Base-by-base conservation (phyloP, 35 echinoderm and acorn worm species). In the Acanthaster planci region DNA sequence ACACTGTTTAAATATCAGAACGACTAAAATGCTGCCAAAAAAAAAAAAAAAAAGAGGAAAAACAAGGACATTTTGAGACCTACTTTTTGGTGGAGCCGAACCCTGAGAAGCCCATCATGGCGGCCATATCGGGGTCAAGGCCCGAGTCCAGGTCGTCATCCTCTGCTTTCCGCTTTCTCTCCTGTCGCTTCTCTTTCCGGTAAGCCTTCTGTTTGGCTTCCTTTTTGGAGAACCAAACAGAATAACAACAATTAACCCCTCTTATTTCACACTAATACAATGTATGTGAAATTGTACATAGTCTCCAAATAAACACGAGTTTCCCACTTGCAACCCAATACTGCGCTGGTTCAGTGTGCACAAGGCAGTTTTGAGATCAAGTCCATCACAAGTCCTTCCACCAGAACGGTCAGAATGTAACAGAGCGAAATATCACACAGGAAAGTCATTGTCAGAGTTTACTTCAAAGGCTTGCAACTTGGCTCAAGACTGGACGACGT, bases 71-170 rank as follows among this genome's bases (percentile, higher is more conserved):
- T 47, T 12, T 47, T 12, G n/a, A 6, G 42, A n/a, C 82, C 81
- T 86, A 92, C 89, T 88, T 95, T 85, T 99, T 99, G 29, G 76
- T 91, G n/a, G 79, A 67, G 19, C 96, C 96, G 89, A 97, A 99
- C 51, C 96, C 96, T 78, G 96, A 89, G 84, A 99, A 99, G 1
- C 96, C 96, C 96, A 94, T 99, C 96, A 99, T 94, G 42, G 96
- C 85, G 51, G 92, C 92, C 92, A 99, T 94, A 15, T 99, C 92
- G 38, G 96, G 92, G 82, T 94, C 87, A 58, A 92, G 77, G 16
- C 78, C 82, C 36, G 90, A 85, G 29, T 50, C 72, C 85, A 79
- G 76, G 19, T 79, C 40, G 44, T 95, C 93, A 89, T 97, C 95
- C n/a, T 93, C 89, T 9, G 91, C 91, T 76, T 87, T 94, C 36